A percentile compares a stretch with the other conserved stretches of the same genome.
These are phyloP conservation scores for Lagocephalus sceleratus DNA, from an alignment of 2,797 vertebrate species.

Conservation along the genomic window DNA sequence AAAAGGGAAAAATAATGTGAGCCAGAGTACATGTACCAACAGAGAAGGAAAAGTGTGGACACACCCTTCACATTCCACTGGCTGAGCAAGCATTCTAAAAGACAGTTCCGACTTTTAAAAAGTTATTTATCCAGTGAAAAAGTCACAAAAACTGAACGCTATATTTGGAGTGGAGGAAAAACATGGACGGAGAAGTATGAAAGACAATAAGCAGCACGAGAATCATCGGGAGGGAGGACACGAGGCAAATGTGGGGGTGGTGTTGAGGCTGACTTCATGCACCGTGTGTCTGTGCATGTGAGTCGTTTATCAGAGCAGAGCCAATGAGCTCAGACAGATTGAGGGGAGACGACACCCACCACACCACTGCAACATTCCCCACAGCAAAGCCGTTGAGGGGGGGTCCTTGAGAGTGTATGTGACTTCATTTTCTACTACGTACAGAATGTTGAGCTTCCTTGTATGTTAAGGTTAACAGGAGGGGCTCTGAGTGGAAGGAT, in stretches of 20 bases:
- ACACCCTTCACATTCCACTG: constrained; percentile 67
- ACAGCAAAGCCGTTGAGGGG: constrained; percentile 34
- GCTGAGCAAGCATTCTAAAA: constrained; percentile 6
- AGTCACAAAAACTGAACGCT: too few relatives aligned
- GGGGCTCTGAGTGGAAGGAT: not conserved
- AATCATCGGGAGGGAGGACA: constrained; percentile 23
- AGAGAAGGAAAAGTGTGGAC: constrained; percentile 63
- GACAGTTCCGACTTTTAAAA: not conserved
- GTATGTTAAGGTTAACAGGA: not conserved
- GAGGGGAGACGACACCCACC: constrained; percentile 49
- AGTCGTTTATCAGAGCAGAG: constrained; percentile 27
- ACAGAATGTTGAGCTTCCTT: not conserved
- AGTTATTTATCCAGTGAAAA: too few relatives aligned
- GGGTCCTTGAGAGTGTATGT: constrained; percentile 12
- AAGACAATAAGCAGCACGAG: not conserved
- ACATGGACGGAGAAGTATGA: too few relatives aligned
- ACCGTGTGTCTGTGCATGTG: not conserved
- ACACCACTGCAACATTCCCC: constrained; percentile 44
- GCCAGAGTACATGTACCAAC: constrained; percentile 41
- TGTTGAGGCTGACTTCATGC: constrained; percentile 19
- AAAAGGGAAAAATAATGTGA: constrained; percentile 39
- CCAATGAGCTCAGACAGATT: constrained; percentile 12
- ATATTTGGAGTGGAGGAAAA: too few relatives aligned
- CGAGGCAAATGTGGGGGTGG: constrained; percentile 45
- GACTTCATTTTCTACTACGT: constrained; percentile 1